Conservation (phyloP, 1,140 invertebrate genomes). For the Oppia nitens region DNA sequence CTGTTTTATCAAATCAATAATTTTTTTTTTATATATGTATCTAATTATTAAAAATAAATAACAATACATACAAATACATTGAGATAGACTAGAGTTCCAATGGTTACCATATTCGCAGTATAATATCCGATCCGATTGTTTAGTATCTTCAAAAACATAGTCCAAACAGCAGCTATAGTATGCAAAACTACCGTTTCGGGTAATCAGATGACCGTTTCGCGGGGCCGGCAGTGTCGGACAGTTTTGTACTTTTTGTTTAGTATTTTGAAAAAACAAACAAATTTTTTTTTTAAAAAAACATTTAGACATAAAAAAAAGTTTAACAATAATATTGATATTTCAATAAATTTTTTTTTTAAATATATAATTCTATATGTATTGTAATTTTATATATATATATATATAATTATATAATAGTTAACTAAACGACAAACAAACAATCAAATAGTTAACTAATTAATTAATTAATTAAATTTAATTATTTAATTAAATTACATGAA, state of each 20-base stretch:
- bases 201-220: constrained; percentile 39
- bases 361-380: no score
- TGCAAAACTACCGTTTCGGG: constrained; percentile 36
- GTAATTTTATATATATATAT: no score
- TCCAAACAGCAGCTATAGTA: constrained; percentile 41
- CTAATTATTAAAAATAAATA: neutral
- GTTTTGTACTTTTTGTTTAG: constrained; percentile 36
- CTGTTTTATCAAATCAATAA: neutral
- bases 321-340: no score
- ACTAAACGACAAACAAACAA: constrained; percentile 1
- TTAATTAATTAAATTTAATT: neutral
- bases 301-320: no score
- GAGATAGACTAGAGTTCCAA: constrained; percentile 39
- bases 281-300: no score
- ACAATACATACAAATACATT: constrained; percentile 30
- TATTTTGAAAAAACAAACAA: constrained; percentile 3
- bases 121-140: constrained; percentile 32
- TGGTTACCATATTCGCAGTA: constrained; percentile 37
- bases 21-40: neutral
- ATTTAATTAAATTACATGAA: neutral
- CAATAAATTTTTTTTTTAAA: no score
- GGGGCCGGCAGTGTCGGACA: constrained; percentile 38
- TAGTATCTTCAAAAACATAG: constrained; percentile 38
- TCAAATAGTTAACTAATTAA: neutral
- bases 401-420: no score